phyloP scores from a whole-genome alignment of 2,797 vertebrate species.

The Pristis pectinata region DNA sequence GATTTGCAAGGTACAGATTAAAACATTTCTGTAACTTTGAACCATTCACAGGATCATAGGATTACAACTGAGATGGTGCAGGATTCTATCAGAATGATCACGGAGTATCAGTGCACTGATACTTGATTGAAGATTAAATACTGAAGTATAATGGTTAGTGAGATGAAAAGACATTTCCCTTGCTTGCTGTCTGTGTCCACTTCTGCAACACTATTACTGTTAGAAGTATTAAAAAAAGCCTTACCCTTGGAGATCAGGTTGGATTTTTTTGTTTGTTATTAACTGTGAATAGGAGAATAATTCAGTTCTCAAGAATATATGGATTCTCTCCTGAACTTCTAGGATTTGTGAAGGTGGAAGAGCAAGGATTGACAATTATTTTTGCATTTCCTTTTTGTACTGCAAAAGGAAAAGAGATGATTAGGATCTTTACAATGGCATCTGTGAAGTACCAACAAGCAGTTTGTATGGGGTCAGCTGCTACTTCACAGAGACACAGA shows the following conservation, averaged over 20 bases:
- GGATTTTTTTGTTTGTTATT: conserved; percentile 12
- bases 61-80: conserved; percentile 7
- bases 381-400: not conserved
- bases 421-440: no score
- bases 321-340: not conserved
- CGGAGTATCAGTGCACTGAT: not conserved
- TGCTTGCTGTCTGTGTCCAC: not conserved
- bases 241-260: not conserved
- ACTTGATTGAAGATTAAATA: conserved; percentile 27
- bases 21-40: conserved; percentile 25
- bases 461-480: not conserved
- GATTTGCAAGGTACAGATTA: conserved; percentile 30
- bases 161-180: conserved; percentile 17
- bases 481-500: not conserved
- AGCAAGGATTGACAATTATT: not conserved
- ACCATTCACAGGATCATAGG: conserved; percentile 7
- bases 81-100: not conserved
- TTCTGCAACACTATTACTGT: not conserved
- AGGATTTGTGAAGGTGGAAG: not conserved
- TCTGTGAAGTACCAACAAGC: not conserved
- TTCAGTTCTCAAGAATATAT: not conserved
- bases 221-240: not conserved
- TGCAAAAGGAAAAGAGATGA: not conserved
- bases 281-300: not conserved
- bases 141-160: conserved; percentile 3